Evolutionary conservation across 2,888 invertebrate species (phyloP).

Genomic region (Caprella mutica): DNA sequence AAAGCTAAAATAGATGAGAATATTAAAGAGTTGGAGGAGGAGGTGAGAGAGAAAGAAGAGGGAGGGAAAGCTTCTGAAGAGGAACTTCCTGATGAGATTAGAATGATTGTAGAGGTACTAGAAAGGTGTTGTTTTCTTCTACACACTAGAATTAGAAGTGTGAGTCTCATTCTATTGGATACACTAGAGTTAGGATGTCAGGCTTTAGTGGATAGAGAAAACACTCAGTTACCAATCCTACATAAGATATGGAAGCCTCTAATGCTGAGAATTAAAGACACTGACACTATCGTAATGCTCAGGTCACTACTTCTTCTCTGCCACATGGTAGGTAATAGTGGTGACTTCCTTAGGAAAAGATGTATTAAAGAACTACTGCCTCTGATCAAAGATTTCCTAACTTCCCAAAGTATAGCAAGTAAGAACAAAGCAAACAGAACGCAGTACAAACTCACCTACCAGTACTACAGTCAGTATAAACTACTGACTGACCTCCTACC

Average conservation of each 20-base stretch:
- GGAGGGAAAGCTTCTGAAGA: neutral
- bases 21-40: too few species aligned
- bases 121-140: slow-evolving; percentile 21
- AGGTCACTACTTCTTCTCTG: slow-evolving; percentile 9
- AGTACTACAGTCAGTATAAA: neutral
- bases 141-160: slow-evolving; percentile 11
- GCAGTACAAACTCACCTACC: neutral
- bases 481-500: neutral
- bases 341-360: slow-evolving; percentile 17
- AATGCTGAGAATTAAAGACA: slow-evolving; percentile 15
- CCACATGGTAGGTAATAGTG: slow-evolving; percentile 18
- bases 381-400: neutral
- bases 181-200: slow-evolving; percentile 12
- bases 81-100: slow-evolving; percentile 15
- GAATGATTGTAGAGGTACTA: slow-evolving; percentile 15
- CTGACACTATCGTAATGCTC: slow-evolving; percentile 15
- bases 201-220: slow-evolving; percentile 16
- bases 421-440: neutral
- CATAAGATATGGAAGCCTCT: slow-evolving; percentile 31
- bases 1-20: neutral
- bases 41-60: too few species aligned
- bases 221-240: slow-evolving; percentile 17
- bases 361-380: slow-evolving; percentile 18
- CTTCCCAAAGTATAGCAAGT: neutral
- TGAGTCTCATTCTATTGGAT: slow-evolving; percentile 13